Evolutionary conservation across 2,888 invertebrate species (phyloP), one percentile per base, ranked within the genome.

Genomic region (Meliscaeva auricollis): DNA sequence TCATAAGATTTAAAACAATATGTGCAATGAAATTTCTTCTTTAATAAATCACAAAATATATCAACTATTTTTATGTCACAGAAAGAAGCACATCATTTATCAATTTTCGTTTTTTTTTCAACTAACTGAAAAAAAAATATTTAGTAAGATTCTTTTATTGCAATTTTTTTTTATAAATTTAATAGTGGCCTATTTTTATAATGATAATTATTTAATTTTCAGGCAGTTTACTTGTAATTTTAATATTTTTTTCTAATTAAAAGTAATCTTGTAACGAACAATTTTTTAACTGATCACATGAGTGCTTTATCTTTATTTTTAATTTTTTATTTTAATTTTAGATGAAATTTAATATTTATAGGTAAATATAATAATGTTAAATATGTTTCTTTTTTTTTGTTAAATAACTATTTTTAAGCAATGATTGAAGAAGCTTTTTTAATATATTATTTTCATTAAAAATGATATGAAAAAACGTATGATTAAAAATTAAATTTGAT

Each of bases 271-370:
- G 68, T 50, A 70, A 79, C 79, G 74, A 84, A 75, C 69, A 66
- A 75, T 74, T 75, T 83, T 32, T 62, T 48, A 32, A 38, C 66
- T 75, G 84, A 84, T 79, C 84, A 84, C 84, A 84, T 84, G 84
- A 84, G 75, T 84, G 66, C 50, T 66, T 66, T 64, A 46, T 30
- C 15, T 73, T 72, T 50, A 50, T 41, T 32, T 32, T 41, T 56
- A 26, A 3, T 46, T 73, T 64, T 66, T 74, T 46, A 6, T 32
- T 74, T 58, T 52, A 1, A 60, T 66, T 60, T 66, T 9, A 60
- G 38, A 50, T 50, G 32, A 66, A 66, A 35, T 50, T 50, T 9
- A 50, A 50, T 50, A 50, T 66, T 20, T 62, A 50, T 38, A 38
- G 38, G 11, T 76, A 20, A 48, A 38, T 56, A 32, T 58, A 26